phyloP scores from a whole-genome alignment of 2,113 vertebrate genomes.

The Prionailurus viverrinus region DNA sequence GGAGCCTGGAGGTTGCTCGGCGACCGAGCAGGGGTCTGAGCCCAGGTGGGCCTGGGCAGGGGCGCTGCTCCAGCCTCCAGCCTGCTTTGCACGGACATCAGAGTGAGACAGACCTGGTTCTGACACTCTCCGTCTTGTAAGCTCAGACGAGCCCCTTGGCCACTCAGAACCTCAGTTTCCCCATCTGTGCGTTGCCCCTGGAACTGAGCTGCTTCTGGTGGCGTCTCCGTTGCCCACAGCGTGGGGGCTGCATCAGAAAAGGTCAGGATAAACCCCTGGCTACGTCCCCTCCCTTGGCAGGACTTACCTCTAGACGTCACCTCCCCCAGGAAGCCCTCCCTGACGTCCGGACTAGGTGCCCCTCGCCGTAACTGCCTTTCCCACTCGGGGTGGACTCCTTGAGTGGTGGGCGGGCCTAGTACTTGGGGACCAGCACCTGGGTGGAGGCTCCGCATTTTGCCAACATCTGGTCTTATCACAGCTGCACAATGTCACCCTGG shows the following conservation, averaged over 20 bases:
- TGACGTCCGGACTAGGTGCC: accelerated
- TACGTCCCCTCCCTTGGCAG: not conserved
- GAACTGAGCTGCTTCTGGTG: not conserved
- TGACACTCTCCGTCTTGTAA: accelerated
- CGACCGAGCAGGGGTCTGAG: accelerated
- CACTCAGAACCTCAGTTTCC: not conserved
- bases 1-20: not conserved
- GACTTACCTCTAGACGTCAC: not conserved
- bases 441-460: not conserved
- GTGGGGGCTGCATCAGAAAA: not conserved
- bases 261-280: not conserved
- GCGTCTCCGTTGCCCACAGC: accelerated
- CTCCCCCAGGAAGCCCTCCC: not conserved
- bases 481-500: conserved; percentile 95
- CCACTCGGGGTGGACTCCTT: not conserved
- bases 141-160: not conserved
- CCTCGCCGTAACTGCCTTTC: not conserved
- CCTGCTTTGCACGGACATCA: accelerated
- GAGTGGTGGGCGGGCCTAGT: not conserved
- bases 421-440: not conserved
- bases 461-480: conserved; percentile 64
- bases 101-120: not conserved
- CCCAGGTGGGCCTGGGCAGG: accelerated
- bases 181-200: not conserved
- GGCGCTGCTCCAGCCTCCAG: not conserved